Conservation (phyloP, 2,888 invertebrate species). For the Loripinus fragilis region DNA sequence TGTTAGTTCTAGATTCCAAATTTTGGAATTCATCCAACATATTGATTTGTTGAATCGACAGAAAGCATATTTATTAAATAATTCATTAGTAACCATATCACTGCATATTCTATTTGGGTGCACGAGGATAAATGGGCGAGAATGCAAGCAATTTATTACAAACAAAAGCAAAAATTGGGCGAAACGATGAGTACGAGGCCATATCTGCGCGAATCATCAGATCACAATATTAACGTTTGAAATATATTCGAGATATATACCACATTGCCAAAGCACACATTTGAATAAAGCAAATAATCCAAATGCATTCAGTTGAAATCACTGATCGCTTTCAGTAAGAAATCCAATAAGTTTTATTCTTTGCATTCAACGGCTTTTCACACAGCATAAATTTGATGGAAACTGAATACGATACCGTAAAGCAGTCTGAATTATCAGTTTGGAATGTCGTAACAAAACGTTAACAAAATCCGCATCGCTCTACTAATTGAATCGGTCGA, state of each 20-base stretch:
- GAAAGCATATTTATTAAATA: too few species aligned
- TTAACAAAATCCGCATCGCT: neutral
- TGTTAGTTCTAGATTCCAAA: too few species aligned
- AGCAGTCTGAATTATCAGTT: neutral
- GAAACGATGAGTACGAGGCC: neutral
- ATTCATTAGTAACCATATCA: too few species aligned
- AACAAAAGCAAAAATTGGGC: neutral
- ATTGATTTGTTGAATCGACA: too few species aligned
- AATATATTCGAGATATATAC: too few species aligned
- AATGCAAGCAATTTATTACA: too few species aligned
- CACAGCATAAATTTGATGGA: constrained; percentile 7
- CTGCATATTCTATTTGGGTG: too few species aligned
- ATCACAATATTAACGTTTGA: too few species aligned
- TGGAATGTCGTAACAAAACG: constrained; percentile 17
- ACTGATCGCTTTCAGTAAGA: neutral
- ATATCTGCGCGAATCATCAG: neutral
- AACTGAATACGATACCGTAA: neutral
- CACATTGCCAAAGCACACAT: too few species aligned
- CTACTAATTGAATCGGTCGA: constrained; percentile 1
- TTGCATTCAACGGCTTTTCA: too few species aligned
- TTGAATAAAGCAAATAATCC: neutral
- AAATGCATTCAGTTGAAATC: neutral
- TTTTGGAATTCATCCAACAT: too few species aligned
- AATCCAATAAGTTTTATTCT: neutral
- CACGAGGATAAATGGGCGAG: too few species aligned